phyloP scores from a whole-genome alignment of 2,113 vertebrate species.

The Gnathonemus echidnorhynchus region DNA sequence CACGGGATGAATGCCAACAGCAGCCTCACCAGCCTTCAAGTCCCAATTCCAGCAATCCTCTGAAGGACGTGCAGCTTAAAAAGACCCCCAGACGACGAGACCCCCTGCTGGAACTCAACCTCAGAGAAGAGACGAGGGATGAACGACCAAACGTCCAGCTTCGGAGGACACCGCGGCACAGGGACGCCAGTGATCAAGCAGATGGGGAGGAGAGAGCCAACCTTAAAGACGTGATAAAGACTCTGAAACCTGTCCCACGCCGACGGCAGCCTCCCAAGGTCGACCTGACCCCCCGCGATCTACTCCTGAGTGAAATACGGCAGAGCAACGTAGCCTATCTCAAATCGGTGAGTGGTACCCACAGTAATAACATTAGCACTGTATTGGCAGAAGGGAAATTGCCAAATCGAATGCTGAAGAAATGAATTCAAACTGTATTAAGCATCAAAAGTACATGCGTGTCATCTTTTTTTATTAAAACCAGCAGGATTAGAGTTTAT shows the following conservation, averaged over 20 bases:
- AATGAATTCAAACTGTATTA: background rate
- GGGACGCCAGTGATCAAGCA: conserved; percentile 33
- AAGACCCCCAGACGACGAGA: conserved; percentile 61
- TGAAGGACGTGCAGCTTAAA: conserved; percentile 56
- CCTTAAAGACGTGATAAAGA: conserved; percentile 82
- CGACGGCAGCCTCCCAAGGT: conserved; percentile 77
- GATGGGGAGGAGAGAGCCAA: conserved; percentile 68
- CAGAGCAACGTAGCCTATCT: conserved; percentile 89
- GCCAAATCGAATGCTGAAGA: background rate
- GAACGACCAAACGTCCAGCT: conserved; percentile 57
- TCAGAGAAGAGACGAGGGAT: conserved; percentile 55
- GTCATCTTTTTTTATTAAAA: background rate
- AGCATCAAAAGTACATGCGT: background rate
- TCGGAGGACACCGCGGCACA: conserved; percentile 51
- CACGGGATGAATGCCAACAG: conserved; percentile 18
- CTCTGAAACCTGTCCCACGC: conserved; percentile 80
- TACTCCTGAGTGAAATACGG: conserved; percentile 81
- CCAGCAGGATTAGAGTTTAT: background rate
- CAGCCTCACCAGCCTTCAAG: conserved; percentile 27
- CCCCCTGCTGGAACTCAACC: conserved; percentile 53
- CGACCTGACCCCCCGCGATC: conserved; percentile 78
- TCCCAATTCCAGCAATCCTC: conserved; percentile 14
- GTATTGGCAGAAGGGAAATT: background rate
- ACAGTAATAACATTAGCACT: background rate
- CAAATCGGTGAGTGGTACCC: conserved; percentile 65